Percentiles rank a stretch among this genome's conserved stretches.
These are phyloP conservation scores for Ridgeia piscesae DNA, from an alignment of 1,140 invertebrate genomes.

Conservation along the genomic window DNA sequence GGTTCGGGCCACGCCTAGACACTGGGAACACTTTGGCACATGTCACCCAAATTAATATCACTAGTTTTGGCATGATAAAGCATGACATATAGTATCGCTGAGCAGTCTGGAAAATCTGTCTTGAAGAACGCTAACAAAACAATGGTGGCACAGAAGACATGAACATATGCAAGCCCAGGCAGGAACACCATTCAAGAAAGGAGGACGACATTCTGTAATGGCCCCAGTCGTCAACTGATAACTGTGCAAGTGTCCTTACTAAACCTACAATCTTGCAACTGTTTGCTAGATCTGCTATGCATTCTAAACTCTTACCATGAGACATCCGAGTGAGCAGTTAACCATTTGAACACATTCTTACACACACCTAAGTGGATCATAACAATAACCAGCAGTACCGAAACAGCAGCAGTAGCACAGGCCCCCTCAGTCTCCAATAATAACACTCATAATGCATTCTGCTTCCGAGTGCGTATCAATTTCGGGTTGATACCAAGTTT, in stretches of 20 bases:
- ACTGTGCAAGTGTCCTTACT: background rate
- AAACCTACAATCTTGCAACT: background rate
- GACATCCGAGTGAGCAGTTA: background rate
- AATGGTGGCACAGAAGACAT: background rate
- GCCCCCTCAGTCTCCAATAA: background rate
- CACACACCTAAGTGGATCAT: background rate
- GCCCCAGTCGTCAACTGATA: background rate
- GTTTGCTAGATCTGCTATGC: background rate
- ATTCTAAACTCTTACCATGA: background rate
- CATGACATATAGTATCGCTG: background rate
- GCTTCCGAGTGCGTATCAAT: conserved; percentile 54
- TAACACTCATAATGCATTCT: conserved; percentile 36
- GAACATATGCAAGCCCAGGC: background rate
- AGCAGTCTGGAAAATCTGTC: background rate
- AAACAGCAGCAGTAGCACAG: background rate
- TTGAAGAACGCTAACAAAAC: background rate
- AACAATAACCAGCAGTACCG: background rate
- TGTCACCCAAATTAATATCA: background rate
- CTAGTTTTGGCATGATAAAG: background rate
- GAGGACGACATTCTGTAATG: background rate
- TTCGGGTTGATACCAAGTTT: conserved; percentile 60
- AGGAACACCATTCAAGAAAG: background rate
- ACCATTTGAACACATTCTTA: background rate
- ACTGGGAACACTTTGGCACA: background rate
- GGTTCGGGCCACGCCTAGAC: background rate